Conservation (phyloP, 2,888 invertebrate genomes). For the Nomada lathburiana region DNA sequence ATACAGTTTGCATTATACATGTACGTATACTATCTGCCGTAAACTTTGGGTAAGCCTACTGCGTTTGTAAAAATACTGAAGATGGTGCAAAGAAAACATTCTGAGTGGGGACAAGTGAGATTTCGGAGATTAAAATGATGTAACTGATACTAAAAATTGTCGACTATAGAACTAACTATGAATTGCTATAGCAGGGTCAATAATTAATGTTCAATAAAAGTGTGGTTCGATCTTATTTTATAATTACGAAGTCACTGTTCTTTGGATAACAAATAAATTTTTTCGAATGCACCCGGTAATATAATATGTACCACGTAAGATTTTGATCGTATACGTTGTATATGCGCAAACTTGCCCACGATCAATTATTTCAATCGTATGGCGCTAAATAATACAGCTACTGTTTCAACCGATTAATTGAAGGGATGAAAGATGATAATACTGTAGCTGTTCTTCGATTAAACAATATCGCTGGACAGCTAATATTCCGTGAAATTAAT, state of each 20-base stretch:
- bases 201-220: no score
- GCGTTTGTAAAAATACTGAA: not conserved
- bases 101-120: not conserved
- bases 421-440: not conserved
- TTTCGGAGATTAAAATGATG: slow-evolving; percentile 11
- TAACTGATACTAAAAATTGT: not conserved
- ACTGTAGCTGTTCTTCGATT: slow-evolving; percentile 13
- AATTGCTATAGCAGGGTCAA: no score
- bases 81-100: slow-evolving; percentile 20
- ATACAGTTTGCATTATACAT: slow-evolving; percentile 12
- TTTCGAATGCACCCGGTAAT: not conserved
- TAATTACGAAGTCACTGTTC: not conserved
- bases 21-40: no score
- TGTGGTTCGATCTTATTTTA: not conserved
- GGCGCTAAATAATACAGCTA: slow-evolving; percentile 5
- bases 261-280: not conserved
- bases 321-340: not conserved
- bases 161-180: no score
- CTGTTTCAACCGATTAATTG: slow-evolving; percentile 21
- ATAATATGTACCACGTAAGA: not conserved
- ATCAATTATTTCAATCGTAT: slow-evolving; percentile 3
- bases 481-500: not conserved
- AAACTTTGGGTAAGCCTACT: slow-evolving; percentile 18
- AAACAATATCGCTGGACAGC: not conserved
- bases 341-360: not conserved